Conservation (phyloP, 2,797 vertebrate species). For the Leptodactylus fallax region DNA sequence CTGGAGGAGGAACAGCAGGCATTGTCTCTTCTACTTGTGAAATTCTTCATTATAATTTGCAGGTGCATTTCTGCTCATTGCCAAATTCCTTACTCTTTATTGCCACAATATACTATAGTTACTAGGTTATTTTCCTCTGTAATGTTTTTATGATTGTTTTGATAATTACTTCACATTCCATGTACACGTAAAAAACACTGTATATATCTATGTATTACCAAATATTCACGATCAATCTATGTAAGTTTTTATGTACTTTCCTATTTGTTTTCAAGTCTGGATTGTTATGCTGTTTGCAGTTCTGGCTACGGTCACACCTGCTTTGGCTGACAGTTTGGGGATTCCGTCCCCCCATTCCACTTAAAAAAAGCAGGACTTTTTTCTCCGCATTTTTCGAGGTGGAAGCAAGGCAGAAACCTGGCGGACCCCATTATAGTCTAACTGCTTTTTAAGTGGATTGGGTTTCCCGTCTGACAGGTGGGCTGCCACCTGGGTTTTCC, state of each 20-base stretch:
- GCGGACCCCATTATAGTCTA: too few relatives aligned
- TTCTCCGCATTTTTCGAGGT: too few relatives aligned
- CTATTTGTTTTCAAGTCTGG: neutral
- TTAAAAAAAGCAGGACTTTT: too few relatives aligned
- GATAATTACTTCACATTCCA: too few relatives aligned
- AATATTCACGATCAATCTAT: too few relatives aligned
- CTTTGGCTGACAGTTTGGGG: too few relatives aligned
- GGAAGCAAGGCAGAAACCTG: too few relatives aligned
- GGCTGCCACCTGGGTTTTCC: neutral
- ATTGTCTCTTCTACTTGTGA: slow-evolving; percentile 89
- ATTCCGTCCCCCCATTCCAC: too few relatives aligned
- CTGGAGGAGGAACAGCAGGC: slow-evolving; percentile 92
- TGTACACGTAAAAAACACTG: too few relatives aligned
- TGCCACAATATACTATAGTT: neutral
- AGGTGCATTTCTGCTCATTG: slow-evolving; percentile 75
- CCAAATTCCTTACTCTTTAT: neutral
- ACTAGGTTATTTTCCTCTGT: neutral
- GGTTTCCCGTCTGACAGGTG: neutral
- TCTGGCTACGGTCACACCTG: neutral
- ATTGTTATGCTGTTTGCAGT: neutral
- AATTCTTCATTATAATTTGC: slow-evolving; percentile 96
- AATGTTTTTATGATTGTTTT: neutral
- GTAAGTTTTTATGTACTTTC: too few relatives aligned
- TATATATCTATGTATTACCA: too few relatives aligned
- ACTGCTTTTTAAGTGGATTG: too few relatives aligned